Evolutionary conservation across 2,797 vertebrate species (phyloP), one percentile per base, ranked within the genome.

Genomic region (Acanthiza pusilla): DNA sequence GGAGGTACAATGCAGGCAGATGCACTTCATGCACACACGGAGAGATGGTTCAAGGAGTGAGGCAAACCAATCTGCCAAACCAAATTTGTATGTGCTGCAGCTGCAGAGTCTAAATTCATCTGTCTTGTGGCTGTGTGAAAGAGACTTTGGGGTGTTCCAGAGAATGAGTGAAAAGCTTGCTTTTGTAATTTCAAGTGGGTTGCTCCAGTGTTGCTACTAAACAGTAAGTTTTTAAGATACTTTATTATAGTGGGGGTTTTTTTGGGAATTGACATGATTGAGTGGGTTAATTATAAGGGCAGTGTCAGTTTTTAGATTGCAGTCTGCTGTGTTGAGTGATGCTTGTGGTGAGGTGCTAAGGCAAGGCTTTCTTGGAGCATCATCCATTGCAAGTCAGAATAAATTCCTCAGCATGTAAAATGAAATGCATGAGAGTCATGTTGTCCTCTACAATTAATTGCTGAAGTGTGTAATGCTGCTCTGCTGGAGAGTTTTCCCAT

Each of bases 11-110:
- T 16, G 26, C 23, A 29, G 71, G 58, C 23, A 63, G 54, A 21
- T n/a, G 29, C 1, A 1, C 58, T 62, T 78, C 2, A 0, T 51
- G 5, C 6, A 3, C 5, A 3, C 0, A 0, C n/a, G 40, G 20
- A 23, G 78, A 32, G 47, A 10, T 34, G 48, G 50, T 10, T 85
- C 26, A 50, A 29, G 1, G 19, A 47, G 40, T 0, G 1, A 66
- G 48, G 40, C 45, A 32, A 42, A 45, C 30, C 32, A 63, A 50
- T 14, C 16, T 60, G 63, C 50, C 48, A 38, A 10, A 43, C 48
- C 27, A 42, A 58, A 47, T 38, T 55, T 3, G 0, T 34, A 0
- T 15, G 16, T 51, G 67, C 45, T 79, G 36, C 10, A 22, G 21
- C 86, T 88, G 42, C 30, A 0, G 57, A 6, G 16, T 26, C n/a